phyloP scores from a whole-genome alignment of 2,113 vertebrate genomes.

The Sphaerodactylus townsendi region DNA sequence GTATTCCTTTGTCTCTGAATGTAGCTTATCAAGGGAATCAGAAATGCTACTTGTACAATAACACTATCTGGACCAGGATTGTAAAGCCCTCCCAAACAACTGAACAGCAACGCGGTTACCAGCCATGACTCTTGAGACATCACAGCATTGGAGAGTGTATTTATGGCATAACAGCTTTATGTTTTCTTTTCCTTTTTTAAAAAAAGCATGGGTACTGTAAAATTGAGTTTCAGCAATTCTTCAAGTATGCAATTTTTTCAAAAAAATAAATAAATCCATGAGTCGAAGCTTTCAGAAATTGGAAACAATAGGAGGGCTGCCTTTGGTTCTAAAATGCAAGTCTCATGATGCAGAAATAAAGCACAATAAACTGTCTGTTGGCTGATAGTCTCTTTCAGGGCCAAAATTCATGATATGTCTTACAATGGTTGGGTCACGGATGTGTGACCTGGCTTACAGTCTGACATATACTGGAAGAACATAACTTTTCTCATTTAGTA shows the following conservation, averaged over 20 bases:
- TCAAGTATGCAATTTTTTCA: background rate
- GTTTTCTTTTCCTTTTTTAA: no score
- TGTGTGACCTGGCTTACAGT: no score
- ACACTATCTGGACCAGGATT: background rate
- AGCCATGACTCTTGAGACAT: background rate
- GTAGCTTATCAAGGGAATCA: constrained; percentile 5
- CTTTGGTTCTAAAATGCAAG: background rate
- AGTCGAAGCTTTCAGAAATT: background rate
- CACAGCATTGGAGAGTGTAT: no score
- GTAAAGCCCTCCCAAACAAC: background rate
- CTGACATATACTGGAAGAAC: no score
- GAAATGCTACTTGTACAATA: background rate
- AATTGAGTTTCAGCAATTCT: background rate
- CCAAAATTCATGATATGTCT: no score
- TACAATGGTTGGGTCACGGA: no score
- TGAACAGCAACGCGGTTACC: background rate
- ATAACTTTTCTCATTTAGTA: no score
- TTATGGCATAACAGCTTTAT: no score
- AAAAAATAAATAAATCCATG: no score
- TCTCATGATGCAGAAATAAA: accelerated
- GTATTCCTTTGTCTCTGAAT: constrained; percentile 6
- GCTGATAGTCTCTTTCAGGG: background rate
- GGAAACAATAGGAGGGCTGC: background rate
- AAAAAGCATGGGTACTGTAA: accelerated
- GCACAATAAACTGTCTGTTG: background rate